Evolutionary conservation across 2,888 invertebrate species (phyloP).

Genomic region (Phengaris alcon): DNA sequence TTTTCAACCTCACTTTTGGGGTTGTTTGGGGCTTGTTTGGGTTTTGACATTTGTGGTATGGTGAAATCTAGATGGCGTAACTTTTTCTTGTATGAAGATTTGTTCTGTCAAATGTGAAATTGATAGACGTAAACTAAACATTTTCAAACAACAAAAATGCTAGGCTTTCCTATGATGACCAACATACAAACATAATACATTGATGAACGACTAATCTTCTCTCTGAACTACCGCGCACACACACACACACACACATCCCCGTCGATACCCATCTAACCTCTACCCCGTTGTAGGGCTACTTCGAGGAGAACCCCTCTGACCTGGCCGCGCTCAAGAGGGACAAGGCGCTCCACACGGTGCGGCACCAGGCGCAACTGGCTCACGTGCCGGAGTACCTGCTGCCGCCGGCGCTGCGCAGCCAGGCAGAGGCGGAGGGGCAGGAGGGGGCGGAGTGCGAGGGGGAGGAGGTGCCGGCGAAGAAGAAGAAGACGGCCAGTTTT

Average conservation of each 20-base stretch:
- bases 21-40: too few species aligned
- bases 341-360: constrained; percentile 90
- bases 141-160: too few species aligned
- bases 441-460: constrained; percentile 73
- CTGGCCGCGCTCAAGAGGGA: constrained; percentile 91
- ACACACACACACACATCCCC: too few species aligned
- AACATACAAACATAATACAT: constrained; percentile 52
- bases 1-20: too few species aligned
- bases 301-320: constrained; percentile 94
- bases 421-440: constrained; percentile 64
- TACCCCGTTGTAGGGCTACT: constrained; percentile 83
- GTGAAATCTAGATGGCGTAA: too few species aligned
- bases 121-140: too few species aligned
- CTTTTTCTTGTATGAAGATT: too few species aligned
- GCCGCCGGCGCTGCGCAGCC: constrained; percentile 85
- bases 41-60: too few species aligned
- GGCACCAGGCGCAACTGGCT: constrained; percentile 89
- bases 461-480: constrained; percentile 51
- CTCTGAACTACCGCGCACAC: constrained; percentile 51
- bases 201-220: constrained; percentile 78
- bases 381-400: constrained; percentile 96
- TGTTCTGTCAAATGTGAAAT: too few species aligned
- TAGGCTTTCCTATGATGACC: constrained; percentile 51
- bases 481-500: constrained; percentile 54
- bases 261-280: neutral